These are phyloP conservation scores for Xenus cinereus DNA, from an alignment of 2,113 vertebrate genomes.

Conservation along the genomic window DNA sequence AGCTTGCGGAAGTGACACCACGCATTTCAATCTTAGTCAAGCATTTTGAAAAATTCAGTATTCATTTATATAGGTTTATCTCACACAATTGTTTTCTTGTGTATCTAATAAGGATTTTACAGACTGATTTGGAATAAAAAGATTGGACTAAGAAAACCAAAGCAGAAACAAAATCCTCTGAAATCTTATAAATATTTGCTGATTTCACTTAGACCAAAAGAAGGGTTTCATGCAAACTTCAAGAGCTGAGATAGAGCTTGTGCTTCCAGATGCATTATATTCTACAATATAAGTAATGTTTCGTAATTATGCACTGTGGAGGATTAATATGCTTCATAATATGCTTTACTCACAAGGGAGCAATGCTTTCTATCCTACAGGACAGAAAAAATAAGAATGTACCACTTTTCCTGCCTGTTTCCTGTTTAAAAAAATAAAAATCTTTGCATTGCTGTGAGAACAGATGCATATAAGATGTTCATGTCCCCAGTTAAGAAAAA, in stretches of 20 bases:
- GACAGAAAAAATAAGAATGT: background rate
- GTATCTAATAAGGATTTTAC: background rate
- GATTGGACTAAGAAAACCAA: background rate
- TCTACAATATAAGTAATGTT: background rate
- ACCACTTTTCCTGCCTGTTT: background rate
- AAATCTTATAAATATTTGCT: background rate
- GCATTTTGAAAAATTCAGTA: background rate
- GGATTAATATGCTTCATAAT: background rate
- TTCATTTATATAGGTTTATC: background rate
- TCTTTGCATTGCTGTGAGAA: background rate
- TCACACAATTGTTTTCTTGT: background rate
- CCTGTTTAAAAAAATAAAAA: background rate
- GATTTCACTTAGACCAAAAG: background rate
- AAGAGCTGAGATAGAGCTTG: background rate
- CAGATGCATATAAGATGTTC: background rate
- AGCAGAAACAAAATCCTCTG: background rate
- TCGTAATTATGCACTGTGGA: background rate
- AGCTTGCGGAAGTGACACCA: background rate
- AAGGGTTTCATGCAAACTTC: background rate
- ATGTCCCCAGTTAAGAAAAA: background rate
- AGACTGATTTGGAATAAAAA: background rate
- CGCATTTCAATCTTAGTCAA: fast-evolving
- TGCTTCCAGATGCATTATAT: background rate
- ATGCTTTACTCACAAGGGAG: background rate
- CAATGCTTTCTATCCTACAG: background rate